Base-by-base conservation (phyloP, 2,113 vertebrate genomes). In the Peromyscus leucopus region DNA sequence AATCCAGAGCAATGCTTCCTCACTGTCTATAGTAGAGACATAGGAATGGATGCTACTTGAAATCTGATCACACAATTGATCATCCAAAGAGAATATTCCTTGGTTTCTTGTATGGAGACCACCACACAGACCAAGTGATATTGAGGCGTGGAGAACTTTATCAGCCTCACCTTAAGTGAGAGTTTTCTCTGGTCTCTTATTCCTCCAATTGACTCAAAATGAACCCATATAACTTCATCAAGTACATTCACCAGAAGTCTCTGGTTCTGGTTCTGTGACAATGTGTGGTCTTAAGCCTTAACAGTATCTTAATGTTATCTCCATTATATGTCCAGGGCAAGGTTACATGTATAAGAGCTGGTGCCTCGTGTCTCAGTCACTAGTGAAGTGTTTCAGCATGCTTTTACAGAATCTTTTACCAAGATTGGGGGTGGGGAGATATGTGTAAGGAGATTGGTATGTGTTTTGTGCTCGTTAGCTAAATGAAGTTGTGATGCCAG, bases 181-280 rank as follows among this genome's bases (percentile, higher is more conserved):
- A 88, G 24, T 89, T 94, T 94, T 65, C 48, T 86, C 69, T 67
- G 17, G 7, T 65, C 12, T 55, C 1, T 59, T 46, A 61, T 80
- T 90, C 94, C 48, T 51, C 87, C 96, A 85, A 74, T 83, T 8
- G 11, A 4, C 76, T 82, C 36, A 86, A 84, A 94, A 83, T 57
- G 21, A 96, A 95, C 82, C 71, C 76, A 71, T 7, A 42, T 4
- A 71, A 42, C 82, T 92, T 96, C 59, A 69, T 72, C 39, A 42
- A 63, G 59, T 65, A 33, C 22, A 61, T 71, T 21, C 78, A 76
- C 46, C 7, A 33, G 59, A 42, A 88, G 59, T 89, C 76, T 84
- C 67, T 93, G 36, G 76, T 95, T 96, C 78, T 94, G 67, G 86
- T 95, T 95, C 36, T 39, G 15, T 75, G 92, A 95, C 26, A 67